Conservation (phyloP, 2,113 vertebrate genomes). For the Atractosteus spatula region DNA sequence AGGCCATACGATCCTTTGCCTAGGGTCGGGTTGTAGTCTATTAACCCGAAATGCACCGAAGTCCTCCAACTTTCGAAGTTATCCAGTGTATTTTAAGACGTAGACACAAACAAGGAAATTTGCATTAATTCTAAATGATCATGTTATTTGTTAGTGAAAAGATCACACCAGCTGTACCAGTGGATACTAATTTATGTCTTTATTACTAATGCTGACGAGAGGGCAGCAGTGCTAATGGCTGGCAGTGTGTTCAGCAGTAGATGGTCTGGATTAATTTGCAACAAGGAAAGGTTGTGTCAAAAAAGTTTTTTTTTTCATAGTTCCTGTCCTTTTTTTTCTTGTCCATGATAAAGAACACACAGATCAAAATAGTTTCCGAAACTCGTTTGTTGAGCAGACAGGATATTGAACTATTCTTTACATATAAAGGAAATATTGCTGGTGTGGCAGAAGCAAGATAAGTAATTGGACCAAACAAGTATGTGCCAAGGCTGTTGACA, state of each 20-base stretch:
- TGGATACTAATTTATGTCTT: too few species aligned
- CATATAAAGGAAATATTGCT: background rate
- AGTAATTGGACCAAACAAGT: background rate
- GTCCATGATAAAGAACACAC: background rate
- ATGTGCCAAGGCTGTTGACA: background rate
- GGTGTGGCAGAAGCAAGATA: background rate
- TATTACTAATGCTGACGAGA: too few species aligned
- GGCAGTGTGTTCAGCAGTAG: too few species aligned
- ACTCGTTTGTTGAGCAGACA: background rate
- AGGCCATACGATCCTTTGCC: background rate
- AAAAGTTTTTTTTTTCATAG: too few species aligned
- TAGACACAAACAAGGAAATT: too few species aligned
- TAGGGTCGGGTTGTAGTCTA: background rate
- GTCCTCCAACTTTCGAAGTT: background rate
- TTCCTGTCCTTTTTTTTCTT: background rate
- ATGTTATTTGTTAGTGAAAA: too few species aligned
- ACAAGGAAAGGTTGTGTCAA: too few species aligned
- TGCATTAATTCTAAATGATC: too few species aligned
- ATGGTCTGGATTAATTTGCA: too few species aligned
- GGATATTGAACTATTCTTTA: background rate
- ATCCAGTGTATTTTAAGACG: too few species aligned
- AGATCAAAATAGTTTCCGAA: background rate
- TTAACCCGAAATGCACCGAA: background rate
- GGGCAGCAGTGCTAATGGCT: too few species aligned
- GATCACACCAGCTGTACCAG: too few species aligned